phyloP scores from a whole-genome alignment of 2,888 invertebrate genomes.

The Flexamia atlantica region DNA sequence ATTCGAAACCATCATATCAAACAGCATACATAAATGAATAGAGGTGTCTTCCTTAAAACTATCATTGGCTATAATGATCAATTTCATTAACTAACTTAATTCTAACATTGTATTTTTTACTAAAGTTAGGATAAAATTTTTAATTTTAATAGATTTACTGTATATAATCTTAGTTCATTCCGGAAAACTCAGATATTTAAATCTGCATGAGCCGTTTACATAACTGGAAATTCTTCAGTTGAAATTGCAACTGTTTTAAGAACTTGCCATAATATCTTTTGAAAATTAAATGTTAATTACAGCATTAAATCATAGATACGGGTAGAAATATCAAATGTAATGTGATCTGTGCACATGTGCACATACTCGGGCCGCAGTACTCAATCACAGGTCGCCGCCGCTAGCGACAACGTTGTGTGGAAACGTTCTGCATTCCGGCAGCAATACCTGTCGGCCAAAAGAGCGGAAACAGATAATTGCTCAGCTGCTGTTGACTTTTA shows the following conservation, averaged over 20 bases:
- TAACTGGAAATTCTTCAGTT: background rate
- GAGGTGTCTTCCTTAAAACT: too few species aligned
- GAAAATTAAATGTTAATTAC: constrained; percentile 5
- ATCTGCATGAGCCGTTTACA: too few species aligned
- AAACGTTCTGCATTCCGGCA: constrained; percentile 19
- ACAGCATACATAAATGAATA: too few species aligned
- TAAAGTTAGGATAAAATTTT: too few species aligned
- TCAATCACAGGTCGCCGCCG: background rate
- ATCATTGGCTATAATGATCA: too few species aligned
- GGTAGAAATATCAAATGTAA: constrained; percentile 22
- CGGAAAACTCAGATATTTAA: too few species aligned
- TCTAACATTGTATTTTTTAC: too few species aligned
- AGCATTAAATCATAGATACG: background rate
- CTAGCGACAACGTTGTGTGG: background rate
- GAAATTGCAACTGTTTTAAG: background rate
- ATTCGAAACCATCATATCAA: too few species aligned
- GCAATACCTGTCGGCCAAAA: background rate
- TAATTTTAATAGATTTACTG: too few species aligned
- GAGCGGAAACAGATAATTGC: constrained; percentile 13
- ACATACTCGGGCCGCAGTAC: background rate
- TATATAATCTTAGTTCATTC: too few species aligned
- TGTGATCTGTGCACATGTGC: constrained; percentile 16
- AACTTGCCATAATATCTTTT: background rate
- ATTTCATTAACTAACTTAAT: too few species aligned
- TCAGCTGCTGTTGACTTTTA: background rate